Evolutionary conservation across 2,113 vertebrate species (phyloP), one percentile per base, ranked within the genome.

Genomic region (Pimephales promelas): DNA sequence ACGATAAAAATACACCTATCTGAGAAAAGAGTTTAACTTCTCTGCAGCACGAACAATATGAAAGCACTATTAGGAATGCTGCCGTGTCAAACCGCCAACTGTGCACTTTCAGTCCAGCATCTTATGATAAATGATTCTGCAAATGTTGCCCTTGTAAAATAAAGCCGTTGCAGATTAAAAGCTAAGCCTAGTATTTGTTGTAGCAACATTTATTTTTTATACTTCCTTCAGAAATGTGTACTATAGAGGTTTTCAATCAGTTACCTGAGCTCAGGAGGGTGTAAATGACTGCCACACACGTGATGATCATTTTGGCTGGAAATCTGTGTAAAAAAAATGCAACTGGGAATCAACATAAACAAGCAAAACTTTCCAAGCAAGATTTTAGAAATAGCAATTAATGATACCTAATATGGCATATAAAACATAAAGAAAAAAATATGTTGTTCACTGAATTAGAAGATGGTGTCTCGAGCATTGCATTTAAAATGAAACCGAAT

Each of bases 191-290:
- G 22, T 71, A 24, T 24, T n/a, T 49, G 16, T 31, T 59, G 56
- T 18, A 36, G 11, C 34, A 18, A 26, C 22, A 26, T 18, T 73
- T 28, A 3, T 52, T 56, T 75, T 14, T 10, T 8, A 54, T 20
- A 54, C 52, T 54, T 20, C 52, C 45, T 14, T 4, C 47, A 40
- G 52, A 77, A 57, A 57, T n/a, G 20, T n/a, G 22, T 62, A 5
- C 1, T 49, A 5, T 16, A 49, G 47, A 49, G 14, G 47, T n/a
- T n/a, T 16, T 36, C 18, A 24, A 22, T n/a, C 10, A 56, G 10
- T 84, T 72, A 87, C 86, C 86, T 82, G 86, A 82, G 24, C 73
- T 82, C 43, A 84, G 6, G 18, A 87, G 54, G 47, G 56, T 34
- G 34, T 54, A 72, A 28, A 87, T 28, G 28, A 85, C 79, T 26